Conservation (phyloP, 35 echinoderm and acorn worm species). For the Heliocidaris tuberculata region DNA sequence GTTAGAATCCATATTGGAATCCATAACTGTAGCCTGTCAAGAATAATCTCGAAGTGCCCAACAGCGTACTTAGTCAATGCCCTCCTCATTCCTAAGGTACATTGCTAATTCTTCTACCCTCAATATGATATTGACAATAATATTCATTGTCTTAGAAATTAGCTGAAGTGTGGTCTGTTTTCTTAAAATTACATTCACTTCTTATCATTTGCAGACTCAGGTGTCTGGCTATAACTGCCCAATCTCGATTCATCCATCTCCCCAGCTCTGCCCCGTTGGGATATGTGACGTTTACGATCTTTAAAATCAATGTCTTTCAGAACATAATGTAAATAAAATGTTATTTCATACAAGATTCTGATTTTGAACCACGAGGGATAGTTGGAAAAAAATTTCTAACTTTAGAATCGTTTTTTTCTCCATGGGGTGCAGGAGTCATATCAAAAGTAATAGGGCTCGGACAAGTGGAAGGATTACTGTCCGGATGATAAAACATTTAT, state of each 20-base stretch:
- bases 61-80: too few species aligned
- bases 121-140: neutral
- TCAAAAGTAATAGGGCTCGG: too few species aligned
- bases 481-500: too few species aligned
- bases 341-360: neutral
- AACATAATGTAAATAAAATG: constrained; percentile 5
- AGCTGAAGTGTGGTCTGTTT: neutral
- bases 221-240: neutral
- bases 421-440: neutral
- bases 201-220: neutral
- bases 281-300: neutral
- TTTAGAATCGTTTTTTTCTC: neutral
- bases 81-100: too few species aligned
- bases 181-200: neutral
- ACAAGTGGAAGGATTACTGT: too few species aligned
- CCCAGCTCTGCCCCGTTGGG: neutral
- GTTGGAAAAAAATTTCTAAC: neutral
- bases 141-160: neutral
- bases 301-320: neutral
- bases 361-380: neutral
- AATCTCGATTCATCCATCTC: neutral
- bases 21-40: too few species aligned
- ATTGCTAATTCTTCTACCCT: neutral
- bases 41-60: too few species aligned
- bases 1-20: too few species aligned